A percentile compares a stretch with the other conserved stretches of the same genome.
These are phyloP conservation scores for Nibea coibor DNA, from an alignment of 2,113 vertebrate genomes.

Conservation along the genomic window DNA sequence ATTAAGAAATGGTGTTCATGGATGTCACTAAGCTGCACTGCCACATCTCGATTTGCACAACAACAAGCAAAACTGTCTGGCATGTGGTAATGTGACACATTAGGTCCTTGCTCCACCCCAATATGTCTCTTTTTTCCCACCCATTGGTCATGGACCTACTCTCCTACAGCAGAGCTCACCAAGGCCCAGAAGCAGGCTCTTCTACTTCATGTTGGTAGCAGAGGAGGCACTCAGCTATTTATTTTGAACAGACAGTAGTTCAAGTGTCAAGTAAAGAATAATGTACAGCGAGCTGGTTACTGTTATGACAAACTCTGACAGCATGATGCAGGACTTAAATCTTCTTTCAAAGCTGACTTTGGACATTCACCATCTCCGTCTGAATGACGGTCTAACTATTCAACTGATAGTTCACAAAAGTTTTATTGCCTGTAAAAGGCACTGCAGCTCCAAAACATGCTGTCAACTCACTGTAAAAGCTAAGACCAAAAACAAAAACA, in stretches of 20 bases:
- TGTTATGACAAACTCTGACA: too few species aligned
- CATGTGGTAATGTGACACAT: not conserved
- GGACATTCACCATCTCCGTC: not conserved
- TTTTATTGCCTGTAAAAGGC: not conserved
- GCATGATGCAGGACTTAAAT: too few species aligned
- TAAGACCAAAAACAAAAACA: not conserved
- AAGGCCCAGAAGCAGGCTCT: not conserved
- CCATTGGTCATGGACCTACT: not conserved
- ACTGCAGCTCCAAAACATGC: not conserved
- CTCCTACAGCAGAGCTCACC: not conserved
- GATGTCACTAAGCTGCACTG: too few species aligned
- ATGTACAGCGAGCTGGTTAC: too few species aligned
- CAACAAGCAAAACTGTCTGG: not conserved
- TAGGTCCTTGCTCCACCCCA: not conserved
- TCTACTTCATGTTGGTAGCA: not conserved
- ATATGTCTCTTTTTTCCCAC: not conserved
- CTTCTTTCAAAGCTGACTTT: conserved; percentile 11
- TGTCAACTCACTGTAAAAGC: not conserved
- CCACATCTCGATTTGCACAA: too few species aligned
- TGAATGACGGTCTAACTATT: not conserved
- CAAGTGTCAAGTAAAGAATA: too few species aligned
- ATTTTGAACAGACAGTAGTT: too few species aligned
- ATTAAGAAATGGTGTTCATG: not conserved
- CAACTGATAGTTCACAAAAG: not conserved
- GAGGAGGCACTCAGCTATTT: not conserved